Base-by-base conservation (phyloP, 2,113 vertebrate genomes). In the Stigmatopora argus region DNA sequence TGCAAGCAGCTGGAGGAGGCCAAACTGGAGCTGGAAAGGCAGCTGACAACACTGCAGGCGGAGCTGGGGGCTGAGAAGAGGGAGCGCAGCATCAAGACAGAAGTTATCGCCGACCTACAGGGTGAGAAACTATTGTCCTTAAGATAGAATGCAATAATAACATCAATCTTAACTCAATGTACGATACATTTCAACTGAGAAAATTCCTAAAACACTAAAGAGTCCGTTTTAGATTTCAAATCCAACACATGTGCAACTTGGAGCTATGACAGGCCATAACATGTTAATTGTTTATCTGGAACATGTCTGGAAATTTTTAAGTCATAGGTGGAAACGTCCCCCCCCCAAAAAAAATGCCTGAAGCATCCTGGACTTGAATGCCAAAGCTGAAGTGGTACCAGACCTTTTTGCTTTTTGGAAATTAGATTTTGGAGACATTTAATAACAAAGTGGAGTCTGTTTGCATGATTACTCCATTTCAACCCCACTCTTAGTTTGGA, bases 41-140 rank as follows among this genome's bases (percentile, higher is more conserved):
- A 95, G 51, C 93, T 93, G 64, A 90, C 92, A 73, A 93, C 88
- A 74, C 88, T 97, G 72, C 95, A 94, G 80, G 92, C 91, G 7
- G 91, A 93, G 74, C 90, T 99, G 72, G 94, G 98, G 84, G 90
- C 92, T 56, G 95, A 98, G 91, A 92, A 83, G 62, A 91, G 94
- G 69, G 93, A 94, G 67, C 82, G 86, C 49, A 91, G 81, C 79
- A 89, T 93, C 49, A 89, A 91, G 73, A 92, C 91, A 4, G 94
- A 97, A 84, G 91, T 93, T 34, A 94, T 97, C 75, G 87, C 78
- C 49, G 95, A 98, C 74, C 90, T 98, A 75, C 95, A 98, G 90
- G 95, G 96, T 98, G 93, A 86, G 87, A 57, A 71, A 48, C 59
- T 13, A 63, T 12, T 47, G 2, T 31, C 1, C 1, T 31, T 31